Evolutionary conservation across 1,140 invertebrate species (phyloP), one percentile per base, ranked within the genome.

Genomic region (Gryon sp.): DNA sequence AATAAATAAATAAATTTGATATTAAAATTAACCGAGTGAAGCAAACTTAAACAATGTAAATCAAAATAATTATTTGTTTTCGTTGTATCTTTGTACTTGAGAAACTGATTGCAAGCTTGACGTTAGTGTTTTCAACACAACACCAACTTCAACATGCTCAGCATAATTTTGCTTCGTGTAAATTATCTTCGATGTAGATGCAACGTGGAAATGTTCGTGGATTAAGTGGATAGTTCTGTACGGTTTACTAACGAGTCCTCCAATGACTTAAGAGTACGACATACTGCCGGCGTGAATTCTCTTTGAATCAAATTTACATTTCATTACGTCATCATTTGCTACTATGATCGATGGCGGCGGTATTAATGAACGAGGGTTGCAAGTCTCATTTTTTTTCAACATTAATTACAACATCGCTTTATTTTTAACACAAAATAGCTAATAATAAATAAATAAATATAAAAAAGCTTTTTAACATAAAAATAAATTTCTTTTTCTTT

Each of bases 241-340:
- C 69, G 69, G 69, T 28, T 65, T 65, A 34, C 48, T 66, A 69
- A 74, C 48, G 75, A 69, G 63, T 38, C 48, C 46, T 62, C 70
- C 46, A 68, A 76, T 65, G 65, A 60, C 69, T 69, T 63, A 69
- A 73, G 60, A 70, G 68, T 40, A 66, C 50, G 45, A 50, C 63
- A 55, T 59, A 59, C 57, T 60, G 69, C 36, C 52, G 26, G 22
- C 59, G 38, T 62, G 52, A 48, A 66, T 59, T 65, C 50, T 65
- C 65, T 76, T 70, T 73, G 62, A 73, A 79, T 76, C 55, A 11
- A 76, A 73, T 74, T 72, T 73, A 69, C 68, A 73, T 73, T 73
- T 78, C 69, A 73, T 78, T 78, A 73, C 63, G 68, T 78, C 68
- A 73, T 83, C 80, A 80, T 82, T 82, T 80, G 73, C 81, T 79